phyloP scores from a whole-genome alignment of 2,113 vertebrate species.

The Cebus imitator region DNA sequence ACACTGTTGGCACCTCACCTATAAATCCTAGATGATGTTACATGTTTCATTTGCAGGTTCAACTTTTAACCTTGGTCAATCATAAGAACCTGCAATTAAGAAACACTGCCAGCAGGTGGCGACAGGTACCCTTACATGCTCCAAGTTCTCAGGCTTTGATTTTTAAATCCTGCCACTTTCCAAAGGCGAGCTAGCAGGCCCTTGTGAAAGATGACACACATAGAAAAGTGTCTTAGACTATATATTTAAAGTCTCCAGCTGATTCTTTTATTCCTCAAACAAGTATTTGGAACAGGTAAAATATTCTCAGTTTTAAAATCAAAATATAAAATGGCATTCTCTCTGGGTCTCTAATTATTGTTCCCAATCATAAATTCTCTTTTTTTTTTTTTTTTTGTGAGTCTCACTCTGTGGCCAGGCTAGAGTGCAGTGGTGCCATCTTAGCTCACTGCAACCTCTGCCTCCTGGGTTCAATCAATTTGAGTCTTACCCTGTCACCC shows the following conservation, averaged over 20 bases:
- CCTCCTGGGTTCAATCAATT: too few relatives aligned
- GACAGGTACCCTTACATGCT: neutral
- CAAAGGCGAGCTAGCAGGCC: neutral
- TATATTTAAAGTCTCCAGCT: neutral
- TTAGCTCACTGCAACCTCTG: too few relatives aligned
- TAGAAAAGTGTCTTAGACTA: neutral
- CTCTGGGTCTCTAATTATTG: neutral
- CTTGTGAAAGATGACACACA: neutral
- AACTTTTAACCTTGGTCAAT: neutral
- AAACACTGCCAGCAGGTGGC: slow-evolving; percentile 43
- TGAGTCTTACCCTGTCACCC: too few relatives aligned
- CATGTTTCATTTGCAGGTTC: neutral
- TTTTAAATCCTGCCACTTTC: neutral
- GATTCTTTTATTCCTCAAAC: neutral
- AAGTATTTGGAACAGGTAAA: neutral
- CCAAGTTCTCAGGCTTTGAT: neutral
- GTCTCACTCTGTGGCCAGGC: too few relatives aligned
- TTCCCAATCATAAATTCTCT: neutral
- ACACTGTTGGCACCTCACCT: neutral
- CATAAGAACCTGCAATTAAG: neutral
- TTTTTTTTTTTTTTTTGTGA: neutral
- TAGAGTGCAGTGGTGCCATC: too few relatives aligned
- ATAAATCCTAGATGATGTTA: neutral
- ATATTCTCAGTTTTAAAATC: neutral
- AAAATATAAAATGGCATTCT: neutral